phyloP scores from a whole-genome alignment of 1,140 invertebrate species.

The Drosophila pseudoananassae region DNA sequence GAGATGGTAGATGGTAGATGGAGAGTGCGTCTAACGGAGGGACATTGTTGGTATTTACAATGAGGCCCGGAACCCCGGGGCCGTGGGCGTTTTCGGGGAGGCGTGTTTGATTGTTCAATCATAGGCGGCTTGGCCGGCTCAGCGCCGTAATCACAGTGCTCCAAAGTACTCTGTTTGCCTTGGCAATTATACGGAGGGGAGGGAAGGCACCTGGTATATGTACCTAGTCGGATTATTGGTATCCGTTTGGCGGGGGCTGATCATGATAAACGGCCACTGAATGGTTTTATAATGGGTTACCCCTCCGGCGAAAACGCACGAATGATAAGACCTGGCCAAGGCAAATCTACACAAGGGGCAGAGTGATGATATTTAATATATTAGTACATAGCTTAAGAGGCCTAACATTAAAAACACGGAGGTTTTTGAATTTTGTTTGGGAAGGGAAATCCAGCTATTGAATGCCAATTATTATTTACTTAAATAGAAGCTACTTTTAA shows the following conservation, averaged over 20 bases:
- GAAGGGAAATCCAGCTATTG: no score
- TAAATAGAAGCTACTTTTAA: no score
- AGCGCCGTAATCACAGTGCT: constrained; percentile 58
- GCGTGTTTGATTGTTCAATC: constrained; percentile 79
- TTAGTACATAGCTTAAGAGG: no score
- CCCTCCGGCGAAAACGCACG: constrained; percentile 11
- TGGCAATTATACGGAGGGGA: constrained; percentile 43
- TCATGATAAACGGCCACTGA: constrained; percentile 43
- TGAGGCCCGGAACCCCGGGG: constrained; percentile 14
- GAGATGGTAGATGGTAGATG: not conserved
- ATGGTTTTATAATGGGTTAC: constrained; percentile 39
- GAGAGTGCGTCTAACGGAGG: constrained; percentile 40
- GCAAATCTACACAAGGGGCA: not conserved
- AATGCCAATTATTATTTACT: no score
- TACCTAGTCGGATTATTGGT: constrained; percentile 17
- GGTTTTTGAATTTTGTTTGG: no score
- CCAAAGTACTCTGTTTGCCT: constrained; percentile 35
- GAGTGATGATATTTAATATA: constrained; percentile 4
- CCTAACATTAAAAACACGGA: not conserved
- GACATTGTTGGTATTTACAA: not conserved
- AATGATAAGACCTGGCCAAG: not conserved
- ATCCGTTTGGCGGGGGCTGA: constrained; percentile 36
- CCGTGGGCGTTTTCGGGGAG: constrained; percentile 61
- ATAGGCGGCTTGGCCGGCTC: constrained; percentile 38
- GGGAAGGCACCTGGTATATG: no score